Evolutionary conservation across 2,888 invertebrate species (phyloP), one percentile per base, ranked within the genome.

Genomic region (Chironomus riparius): DNA sequence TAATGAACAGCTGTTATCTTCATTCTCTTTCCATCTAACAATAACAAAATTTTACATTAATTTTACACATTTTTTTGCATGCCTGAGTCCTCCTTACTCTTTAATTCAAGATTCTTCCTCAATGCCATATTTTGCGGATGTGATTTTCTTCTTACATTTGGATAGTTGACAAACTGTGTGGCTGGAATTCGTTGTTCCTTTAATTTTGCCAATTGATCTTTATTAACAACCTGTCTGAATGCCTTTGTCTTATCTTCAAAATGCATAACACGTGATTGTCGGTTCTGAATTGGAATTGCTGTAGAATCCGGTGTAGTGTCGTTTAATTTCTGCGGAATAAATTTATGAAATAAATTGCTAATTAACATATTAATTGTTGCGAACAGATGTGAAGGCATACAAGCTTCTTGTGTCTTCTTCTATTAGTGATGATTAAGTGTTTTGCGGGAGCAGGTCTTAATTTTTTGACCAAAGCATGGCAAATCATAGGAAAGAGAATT

Each of bases 1-100:
- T 87, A 88, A 80, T 90, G 90, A 2, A 87, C 87, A 0, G 87
- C 87, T 15, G 88, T 83, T 78, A 87, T 85, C 83, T 78, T 84
- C 68, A 61, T 76, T 38, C 76, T 68, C 83, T 80, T 10, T 79
- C 81, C 24, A 82, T 83, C 84, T 71, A 68, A 62, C 15, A 50
- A 62, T 48, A 7, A 61, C 4, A 18, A 56, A 18, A 38, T n/a
- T n/a, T 38, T 38, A 38, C 38, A 38, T 38, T 38, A 7, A 38
- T 38, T 38, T 0, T 28, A 28, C 28, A 28, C 3, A 28, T 4
- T 6, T 10, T 10, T 10, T 4, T 10, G 10, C 10, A 2, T 10
- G 38, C 38, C 38, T 38, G 3, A 18, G 6, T 56, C 15, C 15
- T 18, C 7, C 62, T 47, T 68, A 76, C 72, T 72, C 56, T 50